Base-by-base conservation (phyloP, 2,888 invertebrate genomes). In the Alsophila aescularia region DNA sequence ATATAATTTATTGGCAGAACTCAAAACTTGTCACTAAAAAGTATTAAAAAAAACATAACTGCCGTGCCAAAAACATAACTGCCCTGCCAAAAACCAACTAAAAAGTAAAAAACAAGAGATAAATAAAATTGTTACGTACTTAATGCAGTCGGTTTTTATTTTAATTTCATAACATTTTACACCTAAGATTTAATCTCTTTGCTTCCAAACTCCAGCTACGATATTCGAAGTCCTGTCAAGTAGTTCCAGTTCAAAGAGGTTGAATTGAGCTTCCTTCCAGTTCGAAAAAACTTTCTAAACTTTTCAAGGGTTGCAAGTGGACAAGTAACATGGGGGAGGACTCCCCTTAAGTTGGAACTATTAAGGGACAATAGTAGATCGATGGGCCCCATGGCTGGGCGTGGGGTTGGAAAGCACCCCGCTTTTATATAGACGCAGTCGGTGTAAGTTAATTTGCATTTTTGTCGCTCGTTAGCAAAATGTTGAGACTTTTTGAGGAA, bases 361-460 rank as follows among this genome's bases (percentile, higher is more conserved):
- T 87, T 87, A 86, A 73, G 75, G 81, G 65, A 85, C 85, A 85
- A 83, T 79, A 69, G 76, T 65, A 71, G 70, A 74, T 77, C 77
- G 79, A 79, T 77, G 75, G 80, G 76, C 72, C 79, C 79, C 73
- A 70, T 63, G 53, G 66, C 62, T 67, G 75, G 79, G 71, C 77
- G 73, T 79, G 72, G 74, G 69, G 69, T 66, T 70, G 70, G 35
- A 62, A 40, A 56, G 50, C 69, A 66, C 69, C 74, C 72, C 73
- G 69, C 69, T 74, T 54, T 66, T 52, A 45, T 68, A 60, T 57
- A 43, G 9, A 55, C 42, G 60, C 58, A 64, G 69, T 68, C 67
- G 63, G 62, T 74, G 75, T 78, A 77, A 81, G 83, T 83, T 83
- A 78, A 88, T 88, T 89, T 88, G 84, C 87, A 87, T 87, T 86